Evolutionary conservation across 2,888 invertebrate genomes (phyloP).

Genomic region (Parnassius apollo): DNA sequence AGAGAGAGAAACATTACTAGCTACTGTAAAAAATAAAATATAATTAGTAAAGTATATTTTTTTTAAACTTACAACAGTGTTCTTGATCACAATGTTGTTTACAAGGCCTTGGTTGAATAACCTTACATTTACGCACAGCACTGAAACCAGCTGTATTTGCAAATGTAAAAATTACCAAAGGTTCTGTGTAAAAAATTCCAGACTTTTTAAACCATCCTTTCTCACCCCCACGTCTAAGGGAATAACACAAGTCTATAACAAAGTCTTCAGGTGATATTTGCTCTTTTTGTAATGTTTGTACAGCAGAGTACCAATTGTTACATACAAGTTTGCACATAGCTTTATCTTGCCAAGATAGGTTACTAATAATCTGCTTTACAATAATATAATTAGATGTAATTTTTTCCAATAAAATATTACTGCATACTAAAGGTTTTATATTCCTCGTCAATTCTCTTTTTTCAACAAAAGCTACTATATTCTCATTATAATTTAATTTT

Average conservation of each 20-base stretch:
- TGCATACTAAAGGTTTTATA: conserved; percentile 43
- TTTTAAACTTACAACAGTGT: conserved; percentile 60
- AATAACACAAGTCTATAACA: conserved; percentile 46
- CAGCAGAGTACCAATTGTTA: conserved; percentile 61
- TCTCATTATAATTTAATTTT: conserved; percentile 46
- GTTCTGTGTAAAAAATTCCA: conserved; percentile 53
- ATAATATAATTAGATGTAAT: conserved; percentile 68
- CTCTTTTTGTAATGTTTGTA: conserved; percentile 56
- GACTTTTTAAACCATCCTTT: conserved; percentile 48
- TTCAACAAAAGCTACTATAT: conserved; percentile 55
- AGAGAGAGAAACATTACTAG: too few relatives aligned
- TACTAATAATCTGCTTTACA: conserved; percentile 63
- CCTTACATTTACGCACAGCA: conserved; percentile 47
- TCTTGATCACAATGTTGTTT: conserved; percentile 54
- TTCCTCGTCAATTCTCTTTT: conserved; percentile 47
- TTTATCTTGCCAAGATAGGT: conserved; percentile 69
- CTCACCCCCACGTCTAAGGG: conserved; percentile 43
- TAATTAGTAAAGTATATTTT: too few relatives aligned
- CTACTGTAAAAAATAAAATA: too few relatives aligned
- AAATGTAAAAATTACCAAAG: conserved; percentile 60
- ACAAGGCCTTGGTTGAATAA: conserved; percentile 52
- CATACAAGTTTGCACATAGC: conserved; percentile 62
- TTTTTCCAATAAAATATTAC: conserved; percentile 49
- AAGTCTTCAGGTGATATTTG: conserved; percentile 59
- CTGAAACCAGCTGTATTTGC: conserved; percentile 50